Evolutionary conservation across 2,113 vertebrate genomes (phyloP).

Genomic region (Motacilla alba): DNA sequence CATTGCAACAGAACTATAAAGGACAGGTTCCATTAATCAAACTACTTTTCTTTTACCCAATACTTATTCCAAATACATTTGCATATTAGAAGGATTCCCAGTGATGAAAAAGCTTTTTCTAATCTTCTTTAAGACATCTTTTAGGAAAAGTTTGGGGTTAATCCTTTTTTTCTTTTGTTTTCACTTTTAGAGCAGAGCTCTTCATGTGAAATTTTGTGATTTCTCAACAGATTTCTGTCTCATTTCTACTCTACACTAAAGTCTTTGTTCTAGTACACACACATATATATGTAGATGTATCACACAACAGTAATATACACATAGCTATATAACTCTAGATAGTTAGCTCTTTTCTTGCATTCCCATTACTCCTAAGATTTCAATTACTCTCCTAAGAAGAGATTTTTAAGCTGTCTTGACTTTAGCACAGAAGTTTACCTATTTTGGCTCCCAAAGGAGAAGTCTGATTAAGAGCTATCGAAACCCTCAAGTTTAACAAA

Average conservation of each 20-base stretch:
- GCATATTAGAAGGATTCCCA: conserved; percentile 10
- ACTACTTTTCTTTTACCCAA: neutral
- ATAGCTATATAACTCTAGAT: neutral
- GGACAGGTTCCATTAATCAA: conserved; percentile 23
- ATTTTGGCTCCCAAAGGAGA: neutral
- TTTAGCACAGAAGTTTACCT: neutral
- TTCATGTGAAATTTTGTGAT: neutral
- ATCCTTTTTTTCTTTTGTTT: neutral
- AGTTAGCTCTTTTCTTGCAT: neutral
- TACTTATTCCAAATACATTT: conserved; percentile 11
- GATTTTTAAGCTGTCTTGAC: neutral
- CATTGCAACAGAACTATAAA: conserved; percentile 7
- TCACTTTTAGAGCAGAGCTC: neutral
- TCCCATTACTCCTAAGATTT: neutral
- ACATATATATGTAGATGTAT: neutral
- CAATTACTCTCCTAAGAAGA: neutral
- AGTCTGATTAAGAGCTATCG: neutral
- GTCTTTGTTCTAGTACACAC: neutral
- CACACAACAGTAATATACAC: neutral
- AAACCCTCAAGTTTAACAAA: neutral
- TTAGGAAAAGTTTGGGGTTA: neutral
- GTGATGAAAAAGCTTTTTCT: neutral
- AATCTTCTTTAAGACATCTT: neutral
- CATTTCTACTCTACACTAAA: neutral
- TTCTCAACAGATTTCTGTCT: neutral